phyloP scores from a whole-genome alignment of 2,888 invertebrate species.

The Cephalotes varians region DNA sequence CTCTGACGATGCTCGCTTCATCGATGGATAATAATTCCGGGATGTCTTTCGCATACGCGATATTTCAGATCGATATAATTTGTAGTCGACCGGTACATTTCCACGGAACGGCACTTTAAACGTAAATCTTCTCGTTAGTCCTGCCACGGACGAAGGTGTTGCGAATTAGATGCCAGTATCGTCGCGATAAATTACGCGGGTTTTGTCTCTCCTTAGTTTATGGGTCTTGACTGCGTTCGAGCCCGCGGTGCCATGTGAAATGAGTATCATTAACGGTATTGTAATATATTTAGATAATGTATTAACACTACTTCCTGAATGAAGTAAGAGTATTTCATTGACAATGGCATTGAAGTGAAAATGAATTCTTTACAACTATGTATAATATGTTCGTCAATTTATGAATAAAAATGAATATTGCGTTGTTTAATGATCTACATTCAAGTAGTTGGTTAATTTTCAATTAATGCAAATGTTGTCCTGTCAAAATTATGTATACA shows the following conservation, averaged over 20 bases:
- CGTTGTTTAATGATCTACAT: not conserved
- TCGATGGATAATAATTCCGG: conserved; percentile 31
- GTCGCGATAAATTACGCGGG: conserved; percentile 49
- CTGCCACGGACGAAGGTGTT: conserved; percentile 60
- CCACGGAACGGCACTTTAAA: conserved; percentile 31
- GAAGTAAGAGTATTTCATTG: not conserved
- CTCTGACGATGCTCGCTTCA: not conserved
- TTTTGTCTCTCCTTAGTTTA: conserved; percentile 55
- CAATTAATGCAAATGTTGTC: not conserved
- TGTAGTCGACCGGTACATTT: conserved; percentile 50
- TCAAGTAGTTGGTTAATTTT: not conserved
- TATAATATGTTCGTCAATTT: not conserved
- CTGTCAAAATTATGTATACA: not conserved
- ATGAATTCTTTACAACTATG: not conserved
- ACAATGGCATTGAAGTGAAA: not conserved
- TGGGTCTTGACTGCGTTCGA: conserved; percentile 58
- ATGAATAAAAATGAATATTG: conserved; percentile 17
- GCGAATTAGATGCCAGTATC: conserved; percentile 60
- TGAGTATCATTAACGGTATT: conserved; percentile 48
- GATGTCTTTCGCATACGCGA: conserved; percentile 42
- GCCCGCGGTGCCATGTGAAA: conserved; percentile 40
- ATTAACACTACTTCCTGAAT: conserved; percentile 8
- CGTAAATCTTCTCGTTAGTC: conserved; percentile 47
- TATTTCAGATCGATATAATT: conserved; percentile 61
- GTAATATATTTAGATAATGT: conserved; percentile 38